Evolutionary conservation across 2,888 invertebrate genomes (phyloP).

Genomic region (Tigriopus californicus): DNA sequence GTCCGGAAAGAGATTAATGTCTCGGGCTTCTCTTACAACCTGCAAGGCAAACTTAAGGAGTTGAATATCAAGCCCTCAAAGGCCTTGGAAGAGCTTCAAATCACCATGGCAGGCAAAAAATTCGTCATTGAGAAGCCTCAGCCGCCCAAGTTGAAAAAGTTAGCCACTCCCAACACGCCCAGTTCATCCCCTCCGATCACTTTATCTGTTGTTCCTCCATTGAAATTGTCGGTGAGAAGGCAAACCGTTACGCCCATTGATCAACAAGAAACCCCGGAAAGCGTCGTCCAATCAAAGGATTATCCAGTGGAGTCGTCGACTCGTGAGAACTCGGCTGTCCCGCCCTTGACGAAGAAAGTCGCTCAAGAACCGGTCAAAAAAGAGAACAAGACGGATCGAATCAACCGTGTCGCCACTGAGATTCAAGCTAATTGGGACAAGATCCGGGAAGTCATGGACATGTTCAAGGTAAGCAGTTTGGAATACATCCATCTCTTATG

Average conservation of each 20-base stretch:
- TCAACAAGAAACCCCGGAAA: too few species aligned
- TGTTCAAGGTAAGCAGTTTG: neutral
- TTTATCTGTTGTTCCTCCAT: neutral
- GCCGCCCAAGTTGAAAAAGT: too few species aligned
- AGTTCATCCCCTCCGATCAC: too few species aligned
- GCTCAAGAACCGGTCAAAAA: neutral
- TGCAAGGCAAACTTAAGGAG: neutral
- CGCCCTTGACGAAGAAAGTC: too few species aligned
- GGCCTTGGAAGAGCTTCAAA: neutral
- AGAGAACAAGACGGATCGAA: neutral
- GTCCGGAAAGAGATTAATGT: slow-evolving; percentile 10
- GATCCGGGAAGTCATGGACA: neutral
- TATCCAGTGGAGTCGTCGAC: too few species aligned
- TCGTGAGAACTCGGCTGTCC: too few species aligned
- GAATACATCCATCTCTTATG: too few species aligned
- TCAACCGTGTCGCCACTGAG: neutral
- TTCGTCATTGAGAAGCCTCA: neutral
- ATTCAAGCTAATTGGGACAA: neutral
- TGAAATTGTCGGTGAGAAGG: neutral
- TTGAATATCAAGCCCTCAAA: neutral
- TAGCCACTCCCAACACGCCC: too few species aligned
- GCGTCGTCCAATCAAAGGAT: too few species aligned
- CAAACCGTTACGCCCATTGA: neutral
- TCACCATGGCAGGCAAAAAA: slow-evolving; percentile 3
- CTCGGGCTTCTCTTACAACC: neutral